phyloP scores from a whole-genome alignment of 2,113 vertebrate species.

The Serranochromis macrocephalus region DNA sequence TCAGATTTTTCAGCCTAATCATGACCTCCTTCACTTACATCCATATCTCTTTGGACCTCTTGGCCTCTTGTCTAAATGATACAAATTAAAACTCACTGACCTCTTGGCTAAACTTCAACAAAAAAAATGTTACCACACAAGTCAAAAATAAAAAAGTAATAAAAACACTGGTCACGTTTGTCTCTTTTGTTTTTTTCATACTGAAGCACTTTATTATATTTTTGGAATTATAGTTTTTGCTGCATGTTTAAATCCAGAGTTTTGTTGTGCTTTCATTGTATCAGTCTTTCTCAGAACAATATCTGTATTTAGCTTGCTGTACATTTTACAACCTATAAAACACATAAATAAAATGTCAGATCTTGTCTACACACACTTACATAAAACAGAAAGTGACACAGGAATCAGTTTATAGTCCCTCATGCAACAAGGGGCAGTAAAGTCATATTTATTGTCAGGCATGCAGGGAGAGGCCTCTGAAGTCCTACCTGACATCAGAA shows the following conservation, averaged over 20 bases:
- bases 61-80: background rate
- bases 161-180: background rate
- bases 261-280: background rate
- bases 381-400: background rate
- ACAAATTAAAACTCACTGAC: background rate
- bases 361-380: background rate
- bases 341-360: background rate
- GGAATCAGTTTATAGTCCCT: background rate
- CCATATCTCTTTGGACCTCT: background rate
- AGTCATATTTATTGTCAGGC: background rate
- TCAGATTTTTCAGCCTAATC: background rate
- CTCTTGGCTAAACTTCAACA: background rate
- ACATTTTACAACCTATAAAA: background rate
- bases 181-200: background rate
- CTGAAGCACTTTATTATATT: background rate
- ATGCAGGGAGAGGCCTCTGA: background rate
- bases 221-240: background rate
- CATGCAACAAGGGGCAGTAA: background rate
- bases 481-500: background rate
- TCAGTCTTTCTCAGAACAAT: background rate
- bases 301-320: background rate
- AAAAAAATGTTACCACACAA: background rate
- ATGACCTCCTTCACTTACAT: background rate
- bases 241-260: background rate
- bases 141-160: background rate